Evolutionary conservation across 2,113 vertebrate species (phyloP).

Genomic region (Antechinus stuartii): DNA sequence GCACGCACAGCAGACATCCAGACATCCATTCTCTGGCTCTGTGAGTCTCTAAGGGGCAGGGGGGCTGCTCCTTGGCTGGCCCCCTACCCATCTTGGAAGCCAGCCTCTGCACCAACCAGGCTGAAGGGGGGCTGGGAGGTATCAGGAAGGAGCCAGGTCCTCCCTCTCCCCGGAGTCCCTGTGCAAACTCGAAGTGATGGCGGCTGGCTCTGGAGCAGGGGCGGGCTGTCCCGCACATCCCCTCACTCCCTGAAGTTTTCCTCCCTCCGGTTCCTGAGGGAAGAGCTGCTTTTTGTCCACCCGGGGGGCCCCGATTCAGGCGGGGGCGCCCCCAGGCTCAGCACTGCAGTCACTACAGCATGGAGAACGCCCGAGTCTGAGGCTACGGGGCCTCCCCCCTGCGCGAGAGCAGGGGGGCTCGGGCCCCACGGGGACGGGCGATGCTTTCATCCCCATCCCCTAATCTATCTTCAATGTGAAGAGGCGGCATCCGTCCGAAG

Average conservation of each 20-base stretch:
- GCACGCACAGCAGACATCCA: slow-evolving; percentile 77
- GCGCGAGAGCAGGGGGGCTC: slow-evolving; percentile 82
- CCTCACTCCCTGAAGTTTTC: slow-evolving; percentile 74
- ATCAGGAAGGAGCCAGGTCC: slow-evolving; percentile 64
- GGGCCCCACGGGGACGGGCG: slow-evolving; percentile 78
- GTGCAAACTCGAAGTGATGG: slow-evolving; percentile 85
- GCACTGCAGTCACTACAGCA: slow-evolving; percentile 75
- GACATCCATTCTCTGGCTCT: slow-evolving; percentile 80
- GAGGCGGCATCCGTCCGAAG: slow-evolving; percentile 88
- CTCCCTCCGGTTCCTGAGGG: slow-evolving; percentile 81
- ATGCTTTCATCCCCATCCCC: slow-evolving; percentile 82
- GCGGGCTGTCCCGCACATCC: slow-evolving; percentile 49
- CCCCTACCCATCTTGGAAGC: slow-evolving; percentile 73
- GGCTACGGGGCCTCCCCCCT: slow-evolving; percentile 77
- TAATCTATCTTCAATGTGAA: slow-evolving; percentile 99
- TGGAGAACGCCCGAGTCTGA: slow-evolving; percentile 69
- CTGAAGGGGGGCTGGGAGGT: slow-evolving; percentile 35
- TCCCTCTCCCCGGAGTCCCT: slow-evolving; percentile 82
- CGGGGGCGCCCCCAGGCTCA: slow-evolving; percentile 76
- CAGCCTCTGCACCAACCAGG: slow-evolving; percentile 70
- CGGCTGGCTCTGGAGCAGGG: slow-evolving; percentile 78
- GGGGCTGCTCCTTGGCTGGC: slow-evolving; percentile 60
- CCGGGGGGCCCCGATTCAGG: slow-evolving; percentile 73
- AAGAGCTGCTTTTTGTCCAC: slow-evolving; percentile 78
- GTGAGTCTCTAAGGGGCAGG: slow-evolving; percentile 76